Conservation (phyloP, 1,140 invertebrate genomes). For the Drosophila bocki region DNA sequence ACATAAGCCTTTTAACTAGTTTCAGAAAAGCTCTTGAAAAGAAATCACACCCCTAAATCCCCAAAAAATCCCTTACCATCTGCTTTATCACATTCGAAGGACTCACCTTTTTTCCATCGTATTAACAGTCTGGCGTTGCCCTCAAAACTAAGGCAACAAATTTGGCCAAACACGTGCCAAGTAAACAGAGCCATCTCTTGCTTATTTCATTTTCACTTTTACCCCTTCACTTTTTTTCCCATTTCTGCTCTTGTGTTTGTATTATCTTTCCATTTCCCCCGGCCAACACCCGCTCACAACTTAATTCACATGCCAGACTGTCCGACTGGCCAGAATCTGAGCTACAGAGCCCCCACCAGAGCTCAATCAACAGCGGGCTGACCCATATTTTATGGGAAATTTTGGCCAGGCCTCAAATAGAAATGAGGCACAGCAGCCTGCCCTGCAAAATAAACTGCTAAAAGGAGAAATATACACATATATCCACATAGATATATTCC, state of each 20-base stretch:
- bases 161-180: conserved; percentile 49
- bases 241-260: conserved; percentile 9
- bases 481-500: conserved; percentile 1
- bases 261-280: conserved; percentile 35
- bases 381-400: conserved; percentile 74
- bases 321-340: conserved; percentile 35
- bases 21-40: not conserved
- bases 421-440: conserved; percentile 47
- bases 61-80: not conserved
- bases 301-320: conserved; percentile 52
- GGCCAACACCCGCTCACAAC: conserved; percentile 19
- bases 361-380: conserved; percentile 72
- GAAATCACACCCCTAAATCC: not conserved
- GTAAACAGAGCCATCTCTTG: conserved; percentile 33
- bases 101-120: not conserved
- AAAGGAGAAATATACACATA: conserved; percentile 14
- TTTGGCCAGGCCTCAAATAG: conserved; percentile 60
- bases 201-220: conserved; percentile 54
- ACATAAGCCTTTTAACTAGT: no score
- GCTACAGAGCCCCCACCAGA: conserved; percentile 33
- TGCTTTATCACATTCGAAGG: not conserved
- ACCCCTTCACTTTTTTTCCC: conserved; percentile 9
- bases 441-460: conserved; percentile 47
- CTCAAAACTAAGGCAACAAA: conserved; percentile 38
- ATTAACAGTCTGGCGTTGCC: conserved; percentile 6